Base-by-base conservation (phyloP, 2,888 invertebrate species). In the Dolichopus griseipennis region DNA sequence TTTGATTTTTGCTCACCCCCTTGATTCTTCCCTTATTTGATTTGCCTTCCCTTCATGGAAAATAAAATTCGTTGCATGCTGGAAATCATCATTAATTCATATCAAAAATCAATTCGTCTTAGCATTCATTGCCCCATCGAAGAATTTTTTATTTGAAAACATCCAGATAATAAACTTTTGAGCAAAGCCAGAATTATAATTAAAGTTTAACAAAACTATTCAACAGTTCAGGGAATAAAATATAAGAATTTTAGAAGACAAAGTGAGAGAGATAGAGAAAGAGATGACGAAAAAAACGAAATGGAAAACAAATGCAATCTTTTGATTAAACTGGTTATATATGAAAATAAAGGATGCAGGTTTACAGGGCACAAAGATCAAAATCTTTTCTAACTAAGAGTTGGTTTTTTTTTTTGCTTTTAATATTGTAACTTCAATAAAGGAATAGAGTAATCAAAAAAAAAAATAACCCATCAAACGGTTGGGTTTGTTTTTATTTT, bases 331-430 rank as follows among this genome's bases (percentile, higher is more conserved):
- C 52, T 18, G 52, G 52, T 52, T 52, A 52, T 52, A 12, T 52
- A 15, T 15, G 4, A 9, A 10, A 37, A 5, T 18, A 18, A 52
- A 18, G 52, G 52, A 52, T 52, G 18, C 52, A 52, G 52, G 52
- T 52, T 52, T 52, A 52, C 52, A 52, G 52, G 52, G 52, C 52
- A 52, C 52, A 52, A 52, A 52, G 52, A 52, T 52, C 52, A 52
- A 52, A 52, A 52, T 52, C 52, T 52, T 52, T 52, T 41, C 27
- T 27, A 27, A 27, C 52, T 52, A 52, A 52, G 52, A 52, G 8
- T 41, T 27, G 27, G 2, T 27, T 27, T 27, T 27, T 27, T 5
- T 27, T 27, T 27, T 27, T 27, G 27, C 8, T 27, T 27, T 27
- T 27, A n/a, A n/a, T n/a, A 27, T 27, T 27, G 2, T 27, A 27